phyloP scores from a whole-genome alignment of 2,113 vertebrate genomes.

The Tylochromis polylepis region DNA sequence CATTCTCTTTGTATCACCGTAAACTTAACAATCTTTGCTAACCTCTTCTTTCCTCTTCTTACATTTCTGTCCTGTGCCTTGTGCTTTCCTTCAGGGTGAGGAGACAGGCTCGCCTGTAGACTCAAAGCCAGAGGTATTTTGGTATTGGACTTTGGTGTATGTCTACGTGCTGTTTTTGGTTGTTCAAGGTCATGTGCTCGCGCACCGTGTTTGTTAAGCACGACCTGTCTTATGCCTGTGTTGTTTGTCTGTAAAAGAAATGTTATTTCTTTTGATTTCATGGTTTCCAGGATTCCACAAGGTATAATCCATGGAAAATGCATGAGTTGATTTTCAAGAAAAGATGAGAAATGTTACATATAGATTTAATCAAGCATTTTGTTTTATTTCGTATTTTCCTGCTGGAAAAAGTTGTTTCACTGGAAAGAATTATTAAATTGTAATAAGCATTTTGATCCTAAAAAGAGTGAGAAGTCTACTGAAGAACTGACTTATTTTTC shows the following conservation, averaged over 20 bases:
- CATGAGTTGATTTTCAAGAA: conserved; percentile 9
- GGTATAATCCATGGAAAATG: conserved; percentile 16
- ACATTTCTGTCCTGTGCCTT: conserved; percentile 19
- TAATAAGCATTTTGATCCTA: neutral
- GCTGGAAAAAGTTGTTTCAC: neutral
- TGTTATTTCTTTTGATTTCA: neutral
- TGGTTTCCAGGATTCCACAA: conserved; percentile 15
- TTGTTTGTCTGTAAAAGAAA: conserved; percentile 25
- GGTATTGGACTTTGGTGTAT: conserved; percentile 38
- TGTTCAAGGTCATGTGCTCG: conserved; percentile 20
- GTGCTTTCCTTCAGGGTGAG: conserved; percentile 64
- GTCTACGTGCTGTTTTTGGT: conserved; percentile 20
- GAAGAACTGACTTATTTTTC: neutral
- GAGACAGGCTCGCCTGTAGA: conserved; percentile 72
- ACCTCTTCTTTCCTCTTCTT: conserved; percentile 33
- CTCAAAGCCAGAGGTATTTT: conserved; percentile 78
- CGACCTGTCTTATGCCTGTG: neutral
- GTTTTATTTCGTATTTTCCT: neutral
- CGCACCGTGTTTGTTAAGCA: conserved; percentile 10
- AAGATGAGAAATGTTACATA: neutral
- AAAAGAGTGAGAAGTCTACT: neutral
- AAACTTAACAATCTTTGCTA: conserved; percentile 27
- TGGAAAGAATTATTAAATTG: neutral
- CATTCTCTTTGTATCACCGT: conserved; percentile 2
- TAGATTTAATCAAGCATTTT: neutral